Evolutionary conservation across 2,888 invertebrate species (phyloP).

Genomic region (Agonopterix heracliana): DNA sequence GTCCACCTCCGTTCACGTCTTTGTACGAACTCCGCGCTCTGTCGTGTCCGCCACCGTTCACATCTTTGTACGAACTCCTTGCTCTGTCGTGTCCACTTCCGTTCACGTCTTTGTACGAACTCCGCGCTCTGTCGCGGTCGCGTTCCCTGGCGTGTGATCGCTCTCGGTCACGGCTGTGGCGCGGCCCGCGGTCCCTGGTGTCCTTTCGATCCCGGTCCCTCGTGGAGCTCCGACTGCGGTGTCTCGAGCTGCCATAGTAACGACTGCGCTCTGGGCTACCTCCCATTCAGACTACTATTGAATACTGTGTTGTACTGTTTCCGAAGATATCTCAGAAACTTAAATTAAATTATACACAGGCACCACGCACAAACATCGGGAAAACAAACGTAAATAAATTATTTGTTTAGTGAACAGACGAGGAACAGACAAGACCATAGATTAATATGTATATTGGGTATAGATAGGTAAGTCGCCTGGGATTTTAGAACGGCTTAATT

Average conservation of each 20-base stretch:
- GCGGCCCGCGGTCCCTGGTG: slow-evolving; percentile 5
- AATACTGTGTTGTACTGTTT: no score
- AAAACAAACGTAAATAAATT: no score
- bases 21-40: not conserved
- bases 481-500: no score
- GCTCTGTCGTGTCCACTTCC: not conserved
- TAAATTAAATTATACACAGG: no score
- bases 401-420: no score
- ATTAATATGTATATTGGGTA: no score
- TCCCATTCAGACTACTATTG: slow-evolving; percentile 14
- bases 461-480: no score
- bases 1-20: slow-evolving; percentile 30
- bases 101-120: not conserved
- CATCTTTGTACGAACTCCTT: not conserved
- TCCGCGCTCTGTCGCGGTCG: slow-evolving; percentile 12
- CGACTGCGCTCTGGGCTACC: slow-evolving; percentile 19
- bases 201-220: slow-evolving; percentile 9
- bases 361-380: no score
- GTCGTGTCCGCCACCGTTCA: not conserved
- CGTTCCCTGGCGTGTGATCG: slow-evolving; percentile 19
- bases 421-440: no score
- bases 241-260: slow-evolving; percentile 6
- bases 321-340: no score
- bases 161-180: slow-evolving; percentile 14
- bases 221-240: slow-evolving; percentile 2